A percentile compares a stretch with the other conserved stretches of the same genome.
Conservation (phyloP, 2,888 invertebrate genomes). For the Tenthredo notha region DNA sequence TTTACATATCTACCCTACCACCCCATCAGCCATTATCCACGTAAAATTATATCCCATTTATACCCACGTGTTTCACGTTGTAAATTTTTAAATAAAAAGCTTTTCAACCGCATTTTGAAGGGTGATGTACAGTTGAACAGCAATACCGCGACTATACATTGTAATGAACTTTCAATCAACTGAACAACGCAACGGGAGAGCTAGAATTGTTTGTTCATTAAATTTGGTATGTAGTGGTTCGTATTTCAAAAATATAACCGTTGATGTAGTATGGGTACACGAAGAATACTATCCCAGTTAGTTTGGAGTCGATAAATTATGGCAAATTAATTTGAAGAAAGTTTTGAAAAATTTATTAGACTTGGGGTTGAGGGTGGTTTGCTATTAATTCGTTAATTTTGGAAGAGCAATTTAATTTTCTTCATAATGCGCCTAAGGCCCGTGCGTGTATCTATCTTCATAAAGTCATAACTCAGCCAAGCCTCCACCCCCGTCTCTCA, state of each 20-base stretch:
- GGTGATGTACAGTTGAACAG: conserved; percentile 21
- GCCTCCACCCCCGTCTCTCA: conserved; percentile 73
- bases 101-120: conserved; percentile 31
- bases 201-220: conserved; percentile 3
- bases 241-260: neutral
- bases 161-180: conserved; percentile 38
- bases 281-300: conserved; percentile 10
- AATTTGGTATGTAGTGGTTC: conserved; percentile 15
- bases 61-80: conserved; percentile 15
- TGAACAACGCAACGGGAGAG: neutral
- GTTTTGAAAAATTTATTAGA: conserved; percentile 7
- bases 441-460: conserved; percentile 72
- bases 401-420: conserved; percentile 16
- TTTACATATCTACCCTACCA: conserved; percentile 17
- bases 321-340: neutral
- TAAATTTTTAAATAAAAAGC: conserved; percentile 32
- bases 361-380: neutral
- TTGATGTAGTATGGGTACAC: neutral
- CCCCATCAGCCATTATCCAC: conserved; percentile 15
- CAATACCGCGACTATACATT: conserved; percentile 29
- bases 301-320: neutral
- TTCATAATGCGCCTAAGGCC: conserved; percentile 38
- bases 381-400: conserved; percentile 23
- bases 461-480: conserved; percentile 76
- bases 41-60: conserved; percentile 35